Percentiles rank a stretch among this genome's conserved stretches.
phyloP scores from a whole-genome alignment of 1,140 invertebrate species.

The Achatina immaculata region DNA sequence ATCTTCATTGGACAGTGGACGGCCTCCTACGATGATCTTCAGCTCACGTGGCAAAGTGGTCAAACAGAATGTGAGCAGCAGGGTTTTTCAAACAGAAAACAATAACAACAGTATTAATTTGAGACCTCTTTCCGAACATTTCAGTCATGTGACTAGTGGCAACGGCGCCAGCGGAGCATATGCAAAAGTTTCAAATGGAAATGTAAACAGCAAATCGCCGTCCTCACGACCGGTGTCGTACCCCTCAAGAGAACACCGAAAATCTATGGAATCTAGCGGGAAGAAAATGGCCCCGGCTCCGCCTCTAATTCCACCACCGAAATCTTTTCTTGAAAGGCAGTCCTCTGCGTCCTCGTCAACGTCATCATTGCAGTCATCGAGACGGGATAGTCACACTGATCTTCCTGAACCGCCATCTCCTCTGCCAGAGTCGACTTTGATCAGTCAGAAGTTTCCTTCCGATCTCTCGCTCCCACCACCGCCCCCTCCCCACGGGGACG shows the following conservation, averaged over 20 bases:
- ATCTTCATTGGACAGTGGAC: background rate
- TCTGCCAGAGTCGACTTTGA: background rate
- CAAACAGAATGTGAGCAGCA: background rate
- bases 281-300: background rate
- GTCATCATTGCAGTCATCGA: slow-evolving; percentile 8
- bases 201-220: no score
- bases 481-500: background rate
- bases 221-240: no score
- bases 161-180: no score
- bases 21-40: background rate
- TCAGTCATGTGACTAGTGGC: background rate
- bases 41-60: background rate
- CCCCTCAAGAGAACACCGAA: no score
- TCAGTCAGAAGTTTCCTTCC: background rate
- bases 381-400: background rate
- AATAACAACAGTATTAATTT: background rate
- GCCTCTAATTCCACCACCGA: slow-evolving; percentile 23
- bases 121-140: background rate
- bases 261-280: background rate
- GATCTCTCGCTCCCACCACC: background rate
- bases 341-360: slow-evolving; percentile 14
- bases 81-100: background rate
- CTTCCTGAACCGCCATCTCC: background rate
- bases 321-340: slow-evolving; percentile 21
- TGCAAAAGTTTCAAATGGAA: no score